Evolutionary conservation across 2,113 vertebrate genomes (phyloP).

Genomic region (Halichoeres trimaculatus): DNA sequence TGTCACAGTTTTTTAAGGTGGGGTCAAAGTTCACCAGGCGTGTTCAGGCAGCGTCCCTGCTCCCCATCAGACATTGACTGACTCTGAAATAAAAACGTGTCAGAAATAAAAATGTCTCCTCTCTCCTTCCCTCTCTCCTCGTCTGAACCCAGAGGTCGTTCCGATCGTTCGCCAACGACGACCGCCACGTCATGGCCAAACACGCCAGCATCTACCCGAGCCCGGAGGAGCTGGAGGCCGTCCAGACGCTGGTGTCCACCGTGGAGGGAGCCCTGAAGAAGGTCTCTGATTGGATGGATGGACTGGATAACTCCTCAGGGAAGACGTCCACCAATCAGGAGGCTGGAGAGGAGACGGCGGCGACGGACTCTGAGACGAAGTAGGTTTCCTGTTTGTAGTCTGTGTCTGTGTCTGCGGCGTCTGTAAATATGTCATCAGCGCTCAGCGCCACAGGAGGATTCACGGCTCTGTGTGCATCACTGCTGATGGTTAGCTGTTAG

Average conservation of each 20-base stretch:
- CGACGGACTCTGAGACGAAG: slow-evolving; percentile 71
- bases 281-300: slow-evolving; percentile 91
- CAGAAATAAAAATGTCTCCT: not conserved
- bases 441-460: not conserved
- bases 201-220: slow-evolving; percentile 91
- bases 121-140: not conserved
- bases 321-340: slow-evolving; percentile 78
- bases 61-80: no score
- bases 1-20: no score
- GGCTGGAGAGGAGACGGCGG: slow-evolving; percentile 73
- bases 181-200: slow-evolving; percentile 94
- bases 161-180: slow-evolving; percentile 80
- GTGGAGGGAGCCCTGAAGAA: slow-evolving; percentile 94
- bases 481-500: not conserved
- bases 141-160: slow-evolving; percentile 60
- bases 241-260: slow-evolving; percentile 93
- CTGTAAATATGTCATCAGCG: no score
- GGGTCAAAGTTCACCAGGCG: no score
- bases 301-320: slow-evolving; percentile 84
- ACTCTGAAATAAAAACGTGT: not conserved
- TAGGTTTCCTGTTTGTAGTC: slow-evolving; percentile 21
- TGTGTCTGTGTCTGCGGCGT: no score
- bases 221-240: slow-evolving; percentile 92
- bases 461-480: not conserved
- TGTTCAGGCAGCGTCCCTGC: no score